Percentiles rank a stretch among this genome's conserved stretches.
These are phyloP conservation scores for Phaethornis superciliosus DNA, from an alignment of 2,113 vertebrate genomes.

Conservation along the genomic window DNA sequence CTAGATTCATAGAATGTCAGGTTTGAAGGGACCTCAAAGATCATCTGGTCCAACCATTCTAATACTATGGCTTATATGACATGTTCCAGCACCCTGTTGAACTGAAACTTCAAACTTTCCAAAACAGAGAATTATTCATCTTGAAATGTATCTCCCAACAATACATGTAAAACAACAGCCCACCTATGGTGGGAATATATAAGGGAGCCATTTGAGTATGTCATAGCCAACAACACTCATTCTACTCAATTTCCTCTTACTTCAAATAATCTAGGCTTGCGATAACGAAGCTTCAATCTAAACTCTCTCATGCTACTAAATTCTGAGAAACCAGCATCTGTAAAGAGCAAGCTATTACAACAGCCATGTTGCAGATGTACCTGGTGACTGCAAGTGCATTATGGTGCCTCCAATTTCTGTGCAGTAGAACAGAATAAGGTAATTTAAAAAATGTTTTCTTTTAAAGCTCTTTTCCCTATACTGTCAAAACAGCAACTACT, in stretches of 20 bases:
- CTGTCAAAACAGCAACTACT: not conserved
- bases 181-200: not conserved
- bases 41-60: no score
- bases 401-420: not conserved
- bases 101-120: no score
- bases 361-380: not conserved
- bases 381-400: not conserved
- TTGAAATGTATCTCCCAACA: not conserved
- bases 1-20: not conserved
- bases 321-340: not conserved
- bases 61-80: no score
- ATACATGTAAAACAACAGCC: not conserved
- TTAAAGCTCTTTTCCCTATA: slow-evolving; percentile 22
- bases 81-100: no score
- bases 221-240: not conserved
- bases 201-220: not conserved
- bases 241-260: not conserved
- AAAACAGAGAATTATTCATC: not conserved
- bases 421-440: not conserved
- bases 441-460: slow-evolving; percentile 14
- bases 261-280: not conserved
- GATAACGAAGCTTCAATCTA: not conserved
- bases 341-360: not conserved
- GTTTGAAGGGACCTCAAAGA: no score
- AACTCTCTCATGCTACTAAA: not conserved